Base-by-base conservation (phyloP, 2,888 invertebrate genomes). In the Trachelus troglodyta region DNA sequence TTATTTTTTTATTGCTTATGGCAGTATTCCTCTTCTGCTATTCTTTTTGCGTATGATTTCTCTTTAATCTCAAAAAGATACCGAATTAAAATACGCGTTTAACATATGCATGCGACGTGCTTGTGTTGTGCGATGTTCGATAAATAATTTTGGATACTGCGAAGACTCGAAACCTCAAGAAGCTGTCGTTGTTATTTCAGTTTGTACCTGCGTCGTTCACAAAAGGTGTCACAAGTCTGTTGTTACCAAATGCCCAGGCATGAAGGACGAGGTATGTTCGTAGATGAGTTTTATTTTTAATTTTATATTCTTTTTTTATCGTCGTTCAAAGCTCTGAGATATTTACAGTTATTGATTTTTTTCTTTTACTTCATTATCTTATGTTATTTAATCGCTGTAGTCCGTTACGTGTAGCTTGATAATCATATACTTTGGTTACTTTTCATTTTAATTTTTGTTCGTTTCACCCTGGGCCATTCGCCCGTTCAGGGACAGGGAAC, bases 181-280 rank as follows among this genome's bases (percentile, higher is more conserved):
- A 11, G 31, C 12, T 31, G 4, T 69, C n/a, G 69, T 71, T 71
- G 31, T 33, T 71, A 15, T 93, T 94, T 79, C 94, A 98, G 99
- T 99, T 84, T 99, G 99, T 93, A 99, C 99, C 80, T 98, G 98
- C 92, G 99, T 99, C 89, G 99, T 99, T 83, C 99, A 99, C 94
- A 99, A 99, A 92, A 94, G 99, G 91, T 99, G 99, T 92, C 99
- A 99, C 93, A 96, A 96, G 88, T 96, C 96, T 83, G 98, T 99
- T 85, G 98, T 99, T 88, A 99, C 99, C 90, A 98, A 98, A 94
- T 99, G 99, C 93, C 99, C 99, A 78, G 99, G 99, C 84, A 98
- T 98, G 95, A 98, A 97, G 92, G 97, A 97, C 91, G 96, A 96
- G 94, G 96, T 94, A 91, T 92, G 78, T 69, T 30, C 33, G 12